These are phyloP conservation scores for Odocoileus virginianus DNA, from an alignment of 2,113 vertebrate species.

Conservation along the genomic window DNA sequence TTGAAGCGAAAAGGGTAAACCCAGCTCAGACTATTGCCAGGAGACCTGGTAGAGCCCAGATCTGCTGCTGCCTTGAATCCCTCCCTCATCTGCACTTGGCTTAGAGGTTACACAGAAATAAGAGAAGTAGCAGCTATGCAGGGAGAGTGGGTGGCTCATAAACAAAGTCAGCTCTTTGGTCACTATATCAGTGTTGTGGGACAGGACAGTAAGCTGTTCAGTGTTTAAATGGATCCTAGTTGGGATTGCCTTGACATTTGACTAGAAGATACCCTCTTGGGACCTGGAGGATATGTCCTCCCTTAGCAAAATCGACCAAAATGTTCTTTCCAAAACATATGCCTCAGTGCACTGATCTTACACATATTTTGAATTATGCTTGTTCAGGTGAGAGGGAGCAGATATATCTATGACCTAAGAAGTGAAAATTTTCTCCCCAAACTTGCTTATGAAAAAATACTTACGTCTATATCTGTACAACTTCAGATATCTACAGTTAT, in stretches of 20 bases:
- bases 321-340: slow-evolving; percentile 13
- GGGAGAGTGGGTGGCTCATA: not conserved
- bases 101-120: not conserved
- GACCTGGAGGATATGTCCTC: not conserved
- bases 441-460: not conserved
- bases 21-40: not conserved
- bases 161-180: not conserved
- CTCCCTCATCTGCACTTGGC: not conserved
- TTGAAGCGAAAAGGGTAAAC: not conserved
- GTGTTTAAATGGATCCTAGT: not conserved
- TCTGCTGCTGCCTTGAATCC: rapidly evolving
- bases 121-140: not conserved
- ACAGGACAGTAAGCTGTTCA: not conserved
- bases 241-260: slow-evolving; percentile 33
- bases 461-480: not conserved
- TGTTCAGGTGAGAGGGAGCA: not conserved
- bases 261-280: not conserved
- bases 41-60: not conserved
- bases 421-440: not conserved
- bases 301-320: not conserved
- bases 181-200: not conserved
- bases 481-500: not conserved
- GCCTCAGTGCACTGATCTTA: not conserved
- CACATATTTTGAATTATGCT: slow-evolving; percentile 5
- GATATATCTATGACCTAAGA: not conserved